Evolutionary conservation across 2,888 invertebrate species (phyloP).

Genomic region (Nephrotoma guestfalica): DNA sequence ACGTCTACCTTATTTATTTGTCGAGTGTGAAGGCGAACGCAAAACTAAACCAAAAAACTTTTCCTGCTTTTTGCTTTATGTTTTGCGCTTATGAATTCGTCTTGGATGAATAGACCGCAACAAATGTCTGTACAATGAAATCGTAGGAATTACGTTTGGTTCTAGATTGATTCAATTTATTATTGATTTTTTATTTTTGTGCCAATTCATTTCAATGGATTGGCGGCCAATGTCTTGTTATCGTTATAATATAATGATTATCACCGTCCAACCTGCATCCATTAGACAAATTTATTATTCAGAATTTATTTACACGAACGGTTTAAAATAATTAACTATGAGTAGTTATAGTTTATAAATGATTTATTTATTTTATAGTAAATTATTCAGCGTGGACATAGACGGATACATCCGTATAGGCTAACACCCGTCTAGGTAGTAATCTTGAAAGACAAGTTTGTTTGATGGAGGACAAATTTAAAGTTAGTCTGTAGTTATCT

Average conservation of each 20-base stretch:
- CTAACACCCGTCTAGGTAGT: no score
- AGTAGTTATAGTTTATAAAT: no score
- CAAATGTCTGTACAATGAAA: neutral
- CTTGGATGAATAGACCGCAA: neutral
- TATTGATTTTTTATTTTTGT: neutral
- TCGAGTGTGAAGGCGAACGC: neutral
- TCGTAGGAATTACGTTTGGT: neutral
- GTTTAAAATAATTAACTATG: no score
- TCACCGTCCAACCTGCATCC: neutral
- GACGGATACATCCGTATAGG: no score
- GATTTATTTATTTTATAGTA: no score
- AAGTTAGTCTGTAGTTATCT: no score
- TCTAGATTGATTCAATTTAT: neutral
- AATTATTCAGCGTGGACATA: no score
- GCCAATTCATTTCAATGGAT: neutral
- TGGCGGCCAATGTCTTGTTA: neutral
- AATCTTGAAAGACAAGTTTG: no score
- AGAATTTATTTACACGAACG: neutral
- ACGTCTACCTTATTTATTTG: neutral
- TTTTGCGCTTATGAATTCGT: neutral
- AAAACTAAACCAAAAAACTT: neutral
- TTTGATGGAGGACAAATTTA: no score
- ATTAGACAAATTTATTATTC: neutral
- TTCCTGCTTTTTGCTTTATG: neutral
- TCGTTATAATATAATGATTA: neutral